These are phyloP conservation scores for Lissonota sp. DNA, from an alignment of 2,888 invertebrate genomes.

Conservation along the genomic window DNA sequence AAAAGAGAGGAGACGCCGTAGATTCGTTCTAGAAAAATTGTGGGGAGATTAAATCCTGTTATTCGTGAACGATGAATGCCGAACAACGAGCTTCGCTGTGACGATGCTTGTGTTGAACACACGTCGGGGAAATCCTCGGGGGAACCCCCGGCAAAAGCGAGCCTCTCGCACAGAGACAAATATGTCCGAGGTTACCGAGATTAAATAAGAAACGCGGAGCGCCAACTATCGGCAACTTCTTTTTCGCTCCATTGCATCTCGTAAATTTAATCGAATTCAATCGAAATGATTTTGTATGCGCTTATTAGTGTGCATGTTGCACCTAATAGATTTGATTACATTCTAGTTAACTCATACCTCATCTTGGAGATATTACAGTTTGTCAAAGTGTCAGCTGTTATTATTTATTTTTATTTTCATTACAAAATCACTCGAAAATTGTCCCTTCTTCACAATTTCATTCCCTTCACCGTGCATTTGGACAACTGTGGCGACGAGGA, in stretches of 20 bases:
- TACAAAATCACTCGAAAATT: too few relatives aligned
- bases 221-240: not conserved
- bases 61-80: slow-evolving; percentile 75
- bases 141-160: slow-evolving; percentile 10
- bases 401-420: too few relatives aligned
- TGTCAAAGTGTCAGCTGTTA: too few relatives aligned
- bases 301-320: not conserved
- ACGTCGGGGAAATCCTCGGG: slow-evolving; percentile 18
- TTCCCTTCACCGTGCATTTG: too few relatives aligned
- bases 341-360: too few relatives aligned
- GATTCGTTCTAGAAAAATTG: slow-evolving; percentile 49
- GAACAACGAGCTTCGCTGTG: slow-evolving; percentile 4
- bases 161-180: not conserved
- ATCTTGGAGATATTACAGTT: too few relatives aligned
- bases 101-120: not conserved
- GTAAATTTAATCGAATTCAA: slow-evolving; percentile 61
- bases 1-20: slow-evolving; percentile 9
- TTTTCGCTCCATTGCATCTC: not conserved
- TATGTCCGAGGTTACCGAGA: not conserved
- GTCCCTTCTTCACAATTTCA: too few relatives aligned
- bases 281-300: not conserved
- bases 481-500: too few relatives aligned
- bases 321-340: not conserved
- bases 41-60: slow-evolving; percentile 71
- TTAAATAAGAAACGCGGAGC: not conserved